Percentiles rank a stretch among this genome's conserved stretches.
Evolutionary conservation across 2,113 vertebrate species (phyloP).

Genomic region (Nibea albiflora): DNA sequence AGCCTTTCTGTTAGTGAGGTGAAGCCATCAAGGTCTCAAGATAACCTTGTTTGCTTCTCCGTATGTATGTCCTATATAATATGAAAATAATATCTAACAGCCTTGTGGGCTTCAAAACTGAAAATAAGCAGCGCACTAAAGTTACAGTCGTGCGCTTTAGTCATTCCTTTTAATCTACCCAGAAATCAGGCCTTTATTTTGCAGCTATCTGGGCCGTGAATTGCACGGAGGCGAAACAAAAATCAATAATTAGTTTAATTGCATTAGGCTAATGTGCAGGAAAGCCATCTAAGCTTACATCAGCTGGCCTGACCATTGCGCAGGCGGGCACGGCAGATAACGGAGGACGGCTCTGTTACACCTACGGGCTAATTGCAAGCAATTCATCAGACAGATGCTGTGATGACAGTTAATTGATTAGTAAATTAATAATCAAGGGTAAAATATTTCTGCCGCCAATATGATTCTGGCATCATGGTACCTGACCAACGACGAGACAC

Average conservation of each 20-base stretch:
- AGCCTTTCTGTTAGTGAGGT: constrained; percentile 52
- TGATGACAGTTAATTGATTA: constrained; percentile 74
- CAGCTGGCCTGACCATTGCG: constrained; percentile 43
- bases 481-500: constrained; percentile 17
- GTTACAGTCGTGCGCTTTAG: constrained; percentile 2
- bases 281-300: constrained; percentile 68
- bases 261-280: constrained; percentile 68
- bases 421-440: constrained; percentile 68
- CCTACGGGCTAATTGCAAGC: constrained; percentile 73
- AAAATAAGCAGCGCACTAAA: constrained; percentile 39
- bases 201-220: constrained; percentile 55
- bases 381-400: constrained; percentile 74
- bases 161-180: constrained; percentile 41
- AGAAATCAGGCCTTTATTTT: constrained; percentile 50
- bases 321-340: constrained; percentile 56
- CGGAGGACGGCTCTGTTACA: constrained; percentile 55
- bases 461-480: constrained; percentile 40
- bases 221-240: constrained; percentile 62
- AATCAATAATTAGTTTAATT: constrained; percentile 77
- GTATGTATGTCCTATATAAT: constrained; percentile 34
- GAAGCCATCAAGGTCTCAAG: constrained; percentile 63
- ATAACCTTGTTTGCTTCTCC: constrained; percentile 69
- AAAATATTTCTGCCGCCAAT: constrained; percentile 54
- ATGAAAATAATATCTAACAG: constrained; percentile 14
- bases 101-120: constrained; percentile 6